Conservation (phyloP, 2,113 vertebrate genomes). For the Myotis davidii region DNA sequence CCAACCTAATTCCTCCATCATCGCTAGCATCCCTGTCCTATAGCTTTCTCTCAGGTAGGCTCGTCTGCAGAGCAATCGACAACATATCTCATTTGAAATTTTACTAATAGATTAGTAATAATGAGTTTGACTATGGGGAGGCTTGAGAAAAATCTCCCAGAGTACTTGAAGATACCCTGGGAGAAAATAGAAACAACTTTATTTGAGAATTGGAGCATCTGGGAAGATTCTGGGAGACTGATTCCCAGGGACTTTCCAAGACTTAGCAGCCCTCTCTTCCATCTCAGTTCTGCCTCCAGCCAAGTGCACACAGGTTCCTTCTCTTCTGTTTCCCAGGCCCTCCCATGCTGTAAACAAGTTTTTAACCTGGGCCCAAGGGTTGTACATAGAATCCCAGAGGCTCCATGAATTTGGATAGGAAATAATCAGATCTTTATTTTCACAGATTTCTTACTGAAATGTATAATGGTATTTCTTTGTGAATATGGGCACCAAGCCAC, state of each 20-base stretch:
- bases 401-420: neutral
- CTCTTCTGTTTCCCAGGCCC: neutral
- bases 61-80: neutral
- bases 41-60: neutral
- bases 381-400: neutral
- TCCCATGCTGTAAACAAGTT: neutral
- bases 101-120: neutral
- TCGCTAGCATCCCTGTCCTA: rapidly evolving
- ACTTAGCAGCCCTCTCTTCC: neutral
- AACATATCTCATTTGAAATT: neutral
- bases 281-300: neutral
- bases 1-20: neutral
- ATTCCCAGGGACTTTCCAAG: neutral
- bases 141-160: neutral
- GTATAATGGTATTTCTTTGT: neutral
- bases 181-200: constrained; percentile 20
- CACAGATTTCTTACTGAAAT: neutral
- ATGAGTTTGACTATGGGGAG: neutral
- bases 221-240: neutral
- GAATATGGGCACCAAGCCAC: neutral
- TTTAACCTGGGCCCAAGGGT: neutral
- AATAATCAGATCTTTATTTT: neutral
- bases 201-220: neutral
- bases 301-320: neutral
- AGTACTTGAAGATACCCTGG: neutral